Evolutionary conservation across 2,888 invertebrate genomes (phyloP), one percentile per base, ranked within the genome.

Genomic region (Chironomus riparius): DNA sequence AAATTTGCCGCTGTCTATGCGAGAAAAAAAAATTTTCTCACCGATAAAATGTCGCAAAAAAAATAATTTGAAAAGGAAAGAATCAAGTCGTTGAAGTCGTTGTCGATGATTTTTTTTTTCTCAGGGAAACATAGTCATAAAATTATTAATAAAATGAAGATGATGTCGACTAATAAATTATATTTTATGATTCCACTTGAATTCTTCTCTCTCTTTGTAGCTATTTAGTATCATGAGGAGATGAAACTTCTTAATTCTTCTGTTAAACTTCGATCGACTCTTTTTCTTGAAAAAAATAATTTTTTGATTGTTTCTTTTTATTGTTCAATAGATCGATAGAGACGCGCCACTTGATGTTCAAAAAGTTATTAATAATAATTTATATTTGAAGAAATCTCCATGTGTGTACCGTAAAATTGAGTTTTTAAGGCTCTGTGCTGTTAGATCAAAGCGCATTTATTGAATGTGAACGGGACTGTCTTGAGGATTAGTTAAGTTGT

Each of bases 171-270:
- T 68, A 74, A 74, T 74, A 74, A 74, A 74, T 74, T 68, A 74
- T 74, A 74, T 74, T 74, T 74, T 74, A 74, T 74, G 74, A 24
- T 48, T 56, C 74, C 68, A 74, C 74, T 74, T 74, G 73, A 74
- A 72, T 48, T 61, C 28, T 28, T 2, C 38, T 38, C 38, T 38
- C 38, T 38, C 38, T 38, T 38, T 38, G 38, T 38, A 10, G 38
- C 38, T 38, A 38, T 38, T 38, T 38, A 38, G 38, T 38, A 38
- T 38, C 38, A 38, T 38, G 38, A 38, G 38, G 38, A 38, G 38
- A 38, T 56, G 62, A 61, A 72, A 72, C 72, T 72, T 72, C 72
- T 72, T 72, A 72, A 56, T 38, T 50, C n/a, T 56, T 56, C 5
- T 56, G 38, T 38, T 38, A 38, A 38, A 38, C 38, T 38, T 38